A percentile compares a stretch with the other conserved stretches of the same genome.
Evolutionary conservation across 2,797 vertebrate species (phyloP).

Genomic region (Odontamblyopus lacepedii): DNA sequence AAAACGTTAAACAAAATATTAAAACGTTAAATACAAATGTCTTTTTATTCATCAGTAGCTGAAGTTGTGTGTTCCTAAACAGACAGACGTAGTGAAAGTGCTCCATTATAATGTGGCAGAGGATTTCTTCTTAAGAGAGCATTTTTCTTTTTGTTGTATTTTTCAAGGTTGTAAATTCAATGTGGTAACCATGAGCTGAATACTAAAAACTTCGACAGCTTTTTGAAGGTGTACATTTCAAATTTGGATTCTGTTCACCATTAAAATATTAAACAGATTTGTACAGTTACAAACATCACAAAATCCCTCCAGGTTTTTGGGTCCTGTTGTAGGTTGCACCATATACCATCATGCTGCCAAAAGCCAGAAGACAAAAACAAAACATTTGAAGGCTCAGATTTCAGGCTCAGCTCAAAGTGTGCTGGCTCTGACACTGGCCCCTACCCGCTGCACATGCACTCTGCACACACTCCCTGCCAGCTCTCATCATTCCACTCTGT

Average conservation of each 20-base stretch:
- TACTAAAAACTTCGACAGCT: background rate
- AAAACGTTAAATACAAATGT: background rate
- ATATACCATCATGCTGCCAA: constrained; percentile 18
- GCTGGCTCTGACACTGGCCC: constrained; percentile 7
- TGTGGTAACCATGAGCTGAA: background rate
- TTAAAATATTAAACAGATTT: constrained; percentile 2
- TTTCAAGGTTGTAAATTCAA: background rate
- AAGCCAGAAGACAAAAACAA: constrained; percentile 10
- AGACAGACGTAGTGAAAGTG: background rate
- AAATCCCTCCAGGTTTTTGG: background rate
- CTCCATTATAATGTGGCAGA: background rate
- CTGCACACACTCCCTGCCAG: constrained; percentile 33
- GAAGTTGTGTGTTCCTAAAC: background rate
- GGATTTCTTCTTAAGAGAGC: background rate
- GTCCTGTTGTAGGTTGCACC: constrained; percentile 5
- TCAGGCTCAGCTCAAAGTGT: constrained; percentile 20
- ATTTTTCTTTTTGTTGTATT: background rate
- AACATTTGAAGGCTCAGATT: constrained; percentile 12
- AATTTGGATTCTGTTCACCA: background rate
- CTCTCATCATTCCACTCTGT: constrained; percentile 44
- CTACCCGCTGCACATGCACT: constrained; percentile 8
- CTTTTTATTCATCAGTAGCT: background rate
- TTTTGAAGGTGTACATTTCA: background rate
- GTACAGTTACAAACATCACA: constrained; percentile 1
- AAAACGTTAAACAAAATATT: background rate